Conservation (phyloP, 1,140 invertebrate species). For the Drosophila orena region DNA sequence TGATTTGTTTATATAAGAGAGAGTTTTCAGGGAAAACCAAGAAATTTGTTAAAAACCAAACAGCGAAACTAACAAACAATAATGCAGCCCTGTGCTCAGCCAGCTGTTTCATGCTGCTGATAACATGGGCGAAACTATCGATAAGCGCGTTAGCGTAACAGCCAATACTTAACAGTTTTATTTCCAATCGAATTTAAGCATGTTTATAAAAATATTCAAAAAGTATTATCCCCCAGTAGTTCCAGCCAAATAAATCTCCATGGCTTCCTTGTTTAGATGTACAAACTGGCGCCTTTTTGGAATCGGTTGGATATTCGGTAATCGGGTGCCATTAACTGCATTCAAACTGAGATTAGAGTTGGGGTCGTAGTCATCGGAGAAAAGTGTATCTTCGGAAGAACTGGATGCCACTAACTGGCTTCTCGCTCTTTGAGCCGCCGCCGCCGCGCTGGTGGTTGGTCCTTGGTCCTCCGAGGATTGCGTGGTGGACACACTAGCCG, state of each 20-base stretch:
- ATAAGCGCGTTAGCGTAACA: neutral
- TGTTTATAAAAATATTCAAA: neutral
- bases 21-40: conserved; percentile 1
- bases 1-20: conserved; percentile 39
- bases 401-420: neutral
- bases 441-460: neutral
- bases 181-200: neutral
- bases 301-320: conserved; percentile 64
- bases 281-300: conserved; percentile 53
- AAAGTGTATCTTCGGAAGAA: neutral
- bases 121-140: conserved; percentile 2
- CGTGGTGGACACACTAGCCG: neutral
- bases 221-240: conserved; percentile 55
- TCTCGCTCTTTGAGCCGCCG: neutral
- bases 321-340: conserved; percentile 62
- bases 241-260: conserved; percentile 68
- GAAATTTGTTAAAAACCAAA: conserved; percentile 14
- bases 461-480: neutral
- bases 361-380: conserved; percentile 50
- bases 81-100: conserved; percentile 13
- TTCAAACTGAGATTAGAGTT: conserved; percentile 54
- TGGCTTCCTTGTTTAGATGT: conserved; percentile 22
- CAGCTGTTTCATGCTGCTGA: conserved; percentile 27
- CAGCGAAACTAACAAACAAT: conserved; percentile 36
- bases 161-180: neutral